phyloP scores from a whole-genome alignment of 1,140 invertebrate species.

The Acromyrmex echinatior region DNA sequence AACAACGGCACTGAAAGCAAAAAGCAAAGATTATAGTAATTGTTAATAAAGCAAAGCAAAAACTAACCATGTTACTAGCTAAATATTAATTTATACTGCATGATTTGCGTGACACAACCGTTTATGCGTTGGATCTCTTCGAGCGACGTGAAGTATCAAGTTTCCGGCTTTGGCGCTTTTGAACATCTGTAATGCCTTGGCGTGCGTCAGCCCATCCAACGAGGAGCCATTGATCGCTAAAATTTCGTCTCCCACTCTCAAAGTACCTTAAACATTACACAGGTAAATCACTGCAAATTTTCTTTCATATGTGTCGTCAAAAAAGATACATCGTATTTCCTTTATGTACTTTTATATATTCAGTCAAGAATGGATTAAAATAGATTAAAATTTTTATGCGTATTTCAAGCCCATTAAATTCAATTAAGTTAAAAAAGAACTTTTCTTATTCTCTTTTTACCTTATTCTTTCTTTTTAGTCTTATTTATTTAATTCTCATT shows the following conservation, averaged over 20 bases:
- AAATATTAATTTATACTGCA: slow-evolving; percentile 63
- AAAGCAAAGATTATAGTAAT: background rate
- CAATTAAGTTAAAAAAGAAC: too few relatives aligned
- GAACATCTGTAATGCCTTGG: slow-evolving; percentile 89
- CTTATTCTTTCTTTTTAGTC: too few relatives aligned
- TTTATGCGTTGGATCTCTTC: slow-evolving; percentile 86
- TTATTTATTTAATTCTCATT: too few relatives aligned
- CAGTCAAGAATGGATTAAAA: too few relatives aligned
- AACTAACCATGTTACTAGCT: slow-evolving; percentile 79
- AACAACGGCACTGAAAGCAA: slow-evolving; percentile 69
- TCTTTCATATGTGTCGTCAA: background rate
- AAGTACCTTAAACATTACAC: slow-evolving; percentile 83
- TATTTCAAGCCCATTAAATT: too few relatives aligned
- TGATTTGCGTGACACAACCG: slow-evolving; percentile 78
- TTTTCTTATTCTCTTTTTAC: too few relatives aligned
- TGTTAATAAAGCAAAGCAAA: slow-evolving; percentile 79
- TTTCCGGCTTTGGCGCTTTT: slow-evolving; percentile 89
- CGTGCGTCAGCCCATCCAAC: slow-evolving; percentile 89
- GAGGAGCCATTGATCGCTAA: slow-evolving; percentile 89
- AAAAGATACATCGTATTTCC: background rate
- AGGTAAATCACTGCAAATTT: background rate
- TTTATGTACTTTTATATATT: too few relatives aligned
- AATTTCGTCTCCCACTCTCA: slow-evolving; percentile 90
- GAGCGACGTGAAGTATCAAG: slow-evolving; percentile 88
- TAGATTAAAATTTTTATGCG: too few relatives aligned